Base-by-base conservation (phyloP, 2,888 invertebrate species). In the Zelleria hepariella region DNA sequence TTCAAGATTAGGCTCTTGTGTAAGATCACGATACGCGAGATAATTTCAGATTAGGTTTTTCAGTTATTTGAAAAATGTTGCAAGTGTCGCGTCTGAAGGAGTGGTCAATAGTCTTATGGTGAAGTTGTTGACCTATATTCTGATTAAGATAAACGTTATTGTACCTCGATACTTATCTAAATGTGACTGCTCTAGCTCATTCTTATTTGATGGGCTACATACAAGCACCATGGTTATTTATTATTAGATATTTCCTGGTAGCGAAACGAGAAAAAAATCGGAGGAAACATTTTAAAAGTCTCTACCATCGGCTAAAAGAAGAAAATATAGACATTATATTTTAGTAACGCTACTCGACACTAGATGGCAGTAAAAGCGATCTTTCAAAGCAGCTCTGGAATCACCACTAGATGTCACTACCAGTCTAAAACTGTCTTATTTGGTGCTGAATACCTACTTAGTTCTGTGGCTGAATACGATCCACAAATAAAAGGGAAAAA, bases 1-100 rank as follows among this genome's bases (percentile, higher is more conserved):
- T 78, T 73, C 63, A 58, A 80, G 85, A 86, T 86, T 76, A 77
- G 58, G 62, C 10, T 71, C 68, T 86, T 86, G 86, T 78, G 87
- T 81, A 87, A 86, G 68, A 32, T 61, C 62, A 61, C 62, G 77
- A 79, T 77, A 77, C 66, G 48, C 58, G 63, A 68, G 74, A 73
- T 71, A 73, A 72, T 66, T 66, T 65, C 60, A 75, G 79, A 81
- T 80, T 71, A 74, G 53, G 64, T 65, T 77, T 77, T 82, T 82
- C 79, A 70, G 61, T 60, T 57, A 61, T 69, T 66, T 68, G 62
- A 59, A 66, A 62, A 73, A 75, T 84, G 74, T 76, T 66, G 82
- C 76, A 84, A 81, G 78, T 67, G 62, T 62, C n/a, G 51, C 24
- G n/a, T 25, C 54, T 54, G 53, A 53, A 53, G 53, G 53, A 24